Evolutionary conservation across 2,797 vertebrate species (phyloP).

Genomic region (Poeciliopsis presidionis): DNA sequence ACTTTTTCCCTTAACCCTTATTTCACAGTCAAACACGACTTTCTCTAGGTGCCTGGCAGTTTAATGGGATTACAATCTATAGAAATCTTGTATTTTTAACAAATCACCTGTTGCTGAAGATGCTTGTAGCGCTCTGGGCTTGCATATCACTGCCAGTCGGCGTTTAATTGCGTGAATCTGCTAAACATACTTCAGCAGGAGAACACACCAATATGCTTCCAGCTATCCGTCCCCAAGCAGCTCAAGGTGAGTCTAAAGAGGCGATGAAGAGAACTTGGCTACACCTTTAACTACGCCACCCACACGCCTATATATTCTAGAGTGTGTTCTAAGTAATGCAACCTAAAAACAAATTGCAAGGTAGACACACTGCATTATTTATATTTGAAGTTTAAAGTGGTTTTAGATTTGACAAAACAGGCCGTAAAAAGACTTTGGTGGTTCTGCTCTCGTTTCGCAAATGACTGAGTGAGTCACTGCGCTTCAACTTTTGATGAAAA

Average conservation of each 20-base stretch:
- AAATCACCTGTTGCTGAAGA: constrained; percentile 51
- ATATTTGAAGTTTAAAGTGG: constrained; percentile 29
- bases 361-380: constrained; percentile 37
- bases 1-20: constrained; percentile 23
- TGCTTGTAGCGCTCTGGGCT: background rate
- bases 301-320: constrained; percentile 50
- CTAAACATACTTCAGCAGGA: constrained; percentile 5
- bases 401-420: constrained; percentile 35
- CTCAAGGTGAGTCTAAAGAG: constrained; percentile 30
- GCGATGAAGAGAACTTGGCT: constrained; percentile 45
- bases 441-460: constrained; percentile 36
- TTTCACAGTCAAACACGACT: constrained; percentile 8
- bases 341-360: constrained; percentile 34
- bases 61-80: constrained; percentile 27
- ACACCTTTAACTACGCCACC: constrained; percentile 54
- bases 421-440: constrained; percentile 39
- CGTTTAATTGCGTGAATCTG: constrained; percentile 5
- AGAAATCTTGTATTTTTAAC: constrained; percentile 25
- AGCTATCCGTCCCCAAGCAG: constrained; percentile 41
- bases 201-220: constrained; percentile 25
- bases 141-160: constrained; percentile 32
- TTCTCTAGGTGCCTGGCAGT: background rate
- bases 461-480: constrained; percentile 36
- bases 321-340: constrained; percentile 31
- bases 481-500: constrained; percentile 19